A percentile compares a stretch with the other conserved stretches of the same genome.
phyloP scores from a whole-genome alignment of 2,113 vertebrate genomes.

The Benitochromis conjunctus region DNA sequence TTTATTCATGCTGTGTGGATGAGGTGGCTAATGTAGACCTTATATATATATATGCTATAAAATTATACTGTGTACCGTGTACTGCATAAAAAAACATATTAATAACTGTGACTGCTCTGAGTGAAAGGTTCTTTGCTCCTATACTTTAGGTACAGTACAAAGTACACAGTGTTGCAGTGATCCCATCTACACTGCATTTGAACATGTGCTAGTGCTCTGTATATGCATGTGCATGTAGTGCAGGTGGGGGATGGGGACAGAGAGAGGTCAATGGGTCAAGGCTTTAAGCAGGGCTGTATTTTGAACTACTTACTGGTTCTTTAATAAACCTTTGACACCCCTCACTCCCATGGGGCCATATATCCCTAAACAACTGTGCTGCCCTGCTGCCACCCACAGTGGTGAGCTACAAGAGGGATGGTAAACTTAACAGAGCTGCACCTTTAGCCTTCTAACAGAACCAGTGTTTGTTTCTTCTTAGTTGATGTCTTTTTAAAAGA shows the following conservation, averaged over 20 bases:
- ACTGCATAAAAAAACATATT: neutral
- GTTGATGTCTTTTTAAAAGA: neutral
- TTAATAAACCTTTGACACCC: conserved; percentile 69
- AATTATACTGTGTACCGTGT: neutral
- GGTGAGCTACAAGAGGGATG: neutral
- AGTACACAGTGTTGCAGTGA: neutral
- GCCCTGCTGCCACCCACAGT: conserved; percentile 57
- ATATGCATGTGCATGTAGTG: neutral
- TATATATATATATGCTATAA: neutral
- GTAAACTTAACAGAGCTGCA: neutral
- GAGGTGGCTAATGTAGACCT: neutral
- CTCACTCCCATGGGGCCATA: conserved; percentile 34
- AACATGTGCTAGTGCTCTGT: neutral
- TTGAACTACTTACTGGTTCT: conserved; percentile 63
- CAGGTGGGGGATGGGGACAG: conserved; percentile 48
- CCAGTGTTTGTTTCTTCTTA: neutral
- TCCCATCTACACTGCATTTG: neutral
- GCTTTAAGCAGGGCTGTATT: conserved; percentile 51
- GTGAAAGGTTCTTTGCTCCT: neutral
- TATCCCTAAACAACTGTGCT: conserved; percentile 62
- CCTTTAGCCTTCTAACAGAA: neutral
- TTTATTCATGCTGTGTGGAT: neutral
- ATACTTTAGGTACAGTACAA: too few relatives aligned
- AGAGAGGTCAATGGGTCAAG: conserved; percentile 21
- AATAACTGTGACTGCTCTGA: neutral